phyloP scores from a whole-genome alignment of 2,113 vertebrate genomes.

The Himantopus leucocephalus region DNA sequence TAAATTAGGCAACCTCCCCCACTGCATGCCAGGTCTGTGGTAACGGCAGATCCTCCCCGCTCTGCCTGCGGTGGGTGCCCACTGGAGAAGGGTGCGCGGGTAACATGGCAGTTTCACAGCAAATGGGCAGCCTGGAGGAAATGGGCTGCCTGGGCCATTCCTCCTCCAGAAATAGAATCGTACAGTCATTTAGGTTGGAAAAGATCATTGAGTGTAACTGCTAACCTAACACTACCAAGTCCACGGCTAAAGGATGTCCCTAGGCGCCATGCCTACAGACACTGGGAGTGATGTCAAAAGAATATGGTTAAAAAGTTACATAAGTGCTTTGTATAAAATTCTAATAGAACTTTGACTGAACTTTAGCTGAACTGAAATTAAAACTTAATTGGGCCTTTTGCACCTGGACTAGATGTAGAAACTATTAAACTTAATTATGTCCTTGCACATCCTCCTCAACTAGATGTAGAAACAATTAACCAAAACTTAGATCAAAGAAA shows the following conservation, averaged over 20 bases:
- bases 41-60: not conserved
- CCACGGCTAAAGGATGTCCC: not conserved
- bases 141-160: not conserved
- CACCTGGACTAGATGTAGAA: not conserved
- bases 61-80: fast-evolving
- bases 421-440: not conserved
- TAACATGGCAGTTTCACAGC: too few relatives aligned
- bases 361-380: not conserved
- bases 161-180: not conserved
- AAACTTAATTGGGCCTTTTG: not conserved
- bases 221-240: too few relatives aligned
- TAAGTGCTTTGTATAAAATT: not conserved
- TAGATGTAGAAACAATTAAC: not conserved
- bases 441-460: too few relatives aligned
- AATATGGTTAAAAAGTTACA: not conserved
- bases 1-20: too few relatives aligned
- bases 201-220: too few relatives aligned
- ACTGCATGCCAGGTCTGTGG: not conserved
- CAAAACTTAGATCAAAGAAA: not conserved
- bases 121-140: not conserved
- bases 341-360: not conserved
- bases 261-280: not conserved
- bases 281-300: not conserved
- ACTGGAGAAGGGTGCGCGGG: too few relatives aligned
- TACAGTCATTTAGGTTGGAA: not conserved